Conservation (phyloP, 2,797 vertebrate genomes). For the Platalea minor region DNA sequence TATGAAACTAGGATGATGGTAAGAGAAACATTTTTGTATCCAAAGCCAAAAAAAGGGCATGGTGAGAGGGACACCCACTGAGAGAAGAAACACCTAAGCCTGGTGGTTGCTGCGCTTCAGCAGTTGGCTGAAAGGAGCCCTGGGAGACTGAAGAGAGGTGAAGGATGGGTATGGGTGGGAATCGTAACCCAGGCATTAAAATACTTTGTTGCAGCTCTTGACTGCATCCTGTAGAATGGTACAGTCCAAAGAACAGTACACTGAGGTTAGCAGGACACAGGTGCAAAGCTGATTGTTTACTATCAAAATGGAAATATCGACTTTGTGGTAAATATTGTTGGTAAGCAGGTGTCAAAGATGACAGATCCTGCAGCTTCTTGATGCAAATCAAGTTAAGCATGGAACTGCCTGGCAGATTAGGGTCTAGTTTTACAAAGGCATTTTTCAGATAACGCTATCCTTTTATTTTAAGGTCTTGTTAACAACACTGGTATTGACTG, state of each 20-base stretch:
- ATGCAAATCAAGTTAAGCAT: not conserved
- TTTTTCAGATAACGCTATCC: not conserved
- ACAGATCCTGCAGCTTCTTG: not conserved
- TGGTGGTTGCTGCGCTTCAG: not conserved
- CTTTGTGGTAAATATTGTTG: not conserved
- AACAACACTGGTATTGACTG: slow-evolving; percentile 98
- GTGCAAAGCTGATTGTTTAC: not conserved
- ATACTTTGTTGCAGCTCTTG: not conserved
- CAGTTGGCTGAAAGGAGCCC: not conserved
- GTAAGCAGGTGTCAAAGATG: not conserved
- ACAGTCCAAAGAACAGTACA: not conserved
- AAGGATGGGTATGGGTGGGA: not conserved
- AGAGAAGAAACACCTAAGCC: not conserved
- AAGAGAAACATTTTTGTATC: not conserved
- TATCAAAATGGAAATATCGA: not conserved
- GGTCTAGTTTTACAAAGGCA: not conserved
- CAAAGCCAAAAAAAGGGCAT: not conserved
- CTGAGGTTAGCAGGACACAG: not conserved
- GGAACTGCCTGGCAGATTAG: not conserved
- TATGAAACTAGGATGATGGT: not conserved
- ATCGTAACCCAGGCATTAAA: not conserved
- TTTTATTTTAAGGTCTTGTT: slow-evolving; percentile 85
- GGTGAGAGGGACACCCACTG: not conserved
- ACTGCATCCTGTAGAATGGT: not conserved
- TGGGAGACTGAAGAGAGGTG: not conserved